These are phyloP conservation scores for Carassius auratus DNA, from an alignment of 2,113 vertebrate genomes.

Conservation along the genomic window DNA sequence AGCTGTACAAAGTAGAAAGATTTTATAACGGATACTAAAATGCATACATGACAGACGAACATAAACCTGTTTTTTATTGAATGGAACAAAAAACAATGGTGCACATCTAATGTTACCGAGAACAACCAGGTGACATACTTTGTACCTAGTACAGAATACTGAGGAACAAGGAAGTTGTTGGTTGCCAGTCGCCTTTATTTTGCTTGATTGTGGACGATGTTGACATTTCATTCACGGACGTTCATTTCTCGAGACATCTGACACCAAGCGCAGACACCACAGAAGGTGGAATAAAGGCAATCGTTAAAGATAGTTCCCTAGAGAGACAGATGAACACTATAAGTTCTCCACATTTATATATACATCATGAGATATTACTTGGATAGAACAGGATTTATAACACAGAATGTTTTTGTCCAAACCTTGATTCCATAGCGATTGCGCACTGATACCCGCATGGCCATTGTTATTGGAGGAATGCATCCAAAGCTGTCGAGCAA, in stretches of 20 bases:
- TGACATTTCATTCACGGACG: conserved; percentile 45
- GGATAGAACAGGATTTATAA: neutral
- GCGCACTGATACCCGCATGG: conserved; percentile 65
- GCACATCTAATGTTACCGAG: neutral
- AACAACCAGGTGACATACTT: neutral
- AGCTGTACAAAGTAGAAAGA: neutral
- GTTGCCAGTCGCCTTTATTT: neutral
- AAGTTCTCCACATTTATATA: neutral
- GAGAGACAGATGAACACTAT: neutral
- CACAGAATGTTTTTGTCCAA: neutral
- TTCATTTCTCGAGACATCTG: conserved; percentile 73
- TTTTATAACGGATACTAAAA: neutral
- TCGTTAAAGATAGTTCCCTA: conserved; percentile 69
- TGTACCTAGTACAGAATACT: neutral
- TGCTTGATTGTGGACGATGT: neutral
- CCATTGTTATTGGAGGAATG: conserved; percentile 66
- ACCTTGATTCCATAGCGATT: conserved; percentile 68
- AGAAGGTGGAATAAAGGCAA: conserved; percentile 64
- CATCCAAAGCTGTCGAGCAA: conserved; percentile 67
- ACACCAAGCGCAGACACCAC: conserved; percentile 72
- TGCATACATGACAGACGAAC: neutral
- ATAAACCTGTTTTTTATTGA: neutral
- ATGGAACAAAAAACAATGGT: neutral
- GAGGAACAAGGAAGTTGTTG: neutral
- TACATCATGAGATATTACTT: neutral